Evolutionary conservation across 2,888 invertebrate genomes (phyloP).

Genomic region (Cosmia pyralina): DNA sequence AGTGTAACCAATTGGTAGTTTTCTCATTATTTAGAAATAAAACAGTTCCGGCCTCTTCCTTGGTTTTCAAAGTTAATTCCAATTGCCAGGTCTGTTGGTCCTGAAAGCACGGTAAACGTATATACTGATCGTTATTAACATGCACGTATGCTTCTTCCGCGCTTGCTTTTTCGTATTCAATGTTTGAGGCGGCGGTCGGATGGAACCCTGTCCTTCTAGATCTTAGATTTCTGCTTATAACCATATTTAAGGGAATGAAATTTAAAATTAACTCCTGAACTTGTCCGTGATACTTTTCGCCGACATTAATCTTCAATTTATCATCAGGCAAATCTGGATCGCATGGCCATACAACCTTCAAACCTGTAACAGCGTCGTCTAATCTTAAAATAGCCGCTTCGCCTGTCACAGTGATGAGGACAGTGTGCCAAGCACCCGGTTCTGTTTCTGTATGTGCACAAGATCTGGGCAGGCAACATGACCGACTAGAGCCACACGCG

Average conservation of each 20-base stretch:
- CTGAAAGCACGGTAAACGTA: slow-evolving; percentile 82
- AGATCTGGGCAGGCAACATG: slow-evolving; percentile 78
- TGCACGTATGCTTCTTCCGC: slow-evolving; percentile 81
- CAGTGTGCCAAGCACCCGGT: slow-evolving; percentile 84
- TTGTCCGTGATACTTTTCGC: slow-evolving; percentile 85
- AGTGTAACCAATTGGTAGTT: slow-evolving; percentile 76
- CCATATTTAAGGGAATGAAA: slow-evolving; percentile 81
- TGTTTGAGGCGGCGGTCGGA: slow-evolving; percentile 79
- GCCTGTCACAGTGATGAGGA: slow-evolving; percentile 81
- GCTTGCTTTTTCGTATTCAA: slow-evolving; percentile 82
- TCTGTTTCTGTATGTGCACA: slow-evolving; percentile 79
- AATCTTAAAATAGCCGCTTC: slow-evolving; percentile 80
- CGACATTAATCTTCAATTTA: slow-evolving; percentile 80
- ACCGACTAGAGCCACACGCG: slow-evolving; percentile 75
- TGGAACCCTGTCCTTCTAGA: slow-evolving; percentile 66
- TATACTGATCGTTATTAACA: slow-evolving; percentile 78
- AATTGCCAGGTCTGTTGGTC: slow-evolving; percentile 81
- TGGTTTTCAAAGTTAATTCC: slow-evolving; percentile 81
- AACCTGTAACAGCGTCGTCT: slow-evolving; percentile 77
- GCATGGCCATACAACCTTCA: slow-evolving; percentile 80
- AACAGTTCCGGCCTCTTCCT: slow-evolving; percentile 79
- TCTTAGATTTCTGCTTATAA: slow-evolving; percentile 67
- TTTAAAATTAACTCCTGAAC: slow-evolving; percentile 86
- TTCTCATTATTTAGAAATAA: slow-evolving; percentile 76
- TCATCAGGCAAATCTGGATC: slow-evolving; percentile 82